A percentile compares a stretch with the other conserved stretches of the same genome.
These are phyloP conservation scores for Notamacropus eugenii DNA, from an alignment of 2,797 vertebrate species.

Conservation along the genomic window DNA sequence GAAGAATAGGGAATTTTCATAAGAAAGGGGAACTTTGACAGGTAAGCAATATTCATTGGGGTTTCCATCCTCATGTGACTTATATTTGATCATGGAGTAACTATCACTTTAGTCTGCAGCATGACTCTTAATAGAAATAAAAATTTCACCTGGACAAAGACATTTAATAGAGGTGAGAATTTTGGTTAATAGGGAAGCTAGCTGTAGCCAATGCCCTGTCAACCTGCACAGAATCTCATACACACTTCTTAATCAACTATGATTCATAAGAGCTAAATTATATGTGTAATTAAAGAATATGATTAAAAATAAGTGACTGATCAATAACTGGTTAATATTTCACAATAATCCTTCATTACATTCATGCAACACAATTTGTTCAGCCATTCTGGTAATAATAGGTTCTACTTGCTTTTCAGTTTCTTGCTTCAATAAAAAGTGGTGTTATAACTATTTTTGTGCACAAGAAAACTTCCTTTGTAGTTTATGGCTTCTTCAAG, in stretches of 20 bases:
- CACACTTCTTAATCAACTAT: neutral
- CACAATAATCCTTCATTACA: neutral
- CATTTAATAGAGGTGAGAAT: neutral
- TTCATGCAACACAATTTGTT: neutral
- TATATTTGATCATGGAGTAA: neutral
- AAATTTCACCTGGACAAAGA: neutral
- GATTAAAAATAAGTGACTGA: neutral
- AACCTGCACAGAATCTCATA: neutral
- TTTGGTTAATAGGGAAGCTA: neutral
- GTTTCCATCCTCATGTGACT: neutral
- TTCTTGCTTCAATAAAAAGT: neutral
- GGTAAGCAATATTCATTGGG: neutral
- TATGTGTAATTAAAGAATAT: neutral
- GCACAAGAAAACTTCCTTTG: neutral
- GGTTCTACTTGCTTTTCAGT: neutral
- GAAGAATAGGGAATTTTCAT: neutral
- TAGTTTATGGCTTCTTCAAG: neutral
- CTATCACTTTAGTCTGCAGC: neutral
- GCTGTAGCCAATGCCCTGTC: neutral
- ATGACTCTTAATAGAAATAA: neutral
- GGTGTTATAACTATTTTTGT: neutral
- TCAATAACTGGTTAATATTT: neutral
- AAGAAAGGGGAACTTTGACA: neutral
- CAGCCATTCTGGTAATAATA: neutral
- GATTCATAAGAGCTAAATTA: neutral